These are phyloP conservation scores for Lasioglossum baleicum DNA, from an alignment of 1,140 invertebrate genomes.

Conservation along the genomic window DNA sequence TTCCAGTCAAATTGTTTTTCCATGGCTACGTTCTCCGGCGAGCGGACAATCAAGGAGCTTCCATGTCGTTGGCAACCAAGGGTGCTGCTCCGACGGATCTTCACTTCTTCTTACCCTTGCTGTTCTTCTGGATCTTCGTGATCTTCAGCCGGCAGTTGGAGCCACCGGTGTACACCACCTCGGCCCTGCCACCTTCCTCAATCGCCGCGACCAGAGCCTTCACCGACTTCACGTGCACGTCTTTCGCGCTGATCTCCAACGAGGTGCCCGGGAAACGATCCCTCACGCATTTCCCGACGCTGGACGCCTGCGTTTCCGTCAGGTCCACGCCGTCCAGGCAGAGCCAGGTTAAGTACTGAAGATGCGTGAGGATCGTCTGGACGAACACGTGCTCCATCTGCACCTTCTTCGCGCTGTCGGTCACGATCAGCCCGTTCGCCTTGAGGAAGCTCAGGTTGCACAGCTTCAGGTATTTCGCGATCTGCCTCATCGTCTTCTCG, in stretches of 20 bases:
- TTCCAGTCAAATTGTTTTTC: too few relatives aligned
- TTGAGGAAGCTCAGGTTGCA: constrained; percentile 75
- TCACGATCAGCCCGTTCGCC: constrained; percentile 73
- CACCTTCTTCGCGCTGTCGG: constrained; percentile 71
- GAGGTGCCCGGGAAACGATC: constrained; percentile 74
- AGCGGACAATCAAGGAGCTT: too few relatives aligned
- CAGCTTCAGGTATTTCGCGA: constrained; percentile 74
- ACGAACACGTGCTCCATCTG: constrained; percentile 77
- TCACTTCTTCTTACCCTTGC: constrained; percentile 68
- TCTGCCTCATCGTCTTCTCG: constrained; percentile 75
- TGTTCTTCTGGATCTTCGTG: constrained; percentile 67
- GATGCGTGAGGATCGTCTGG: constrained; percentile 73
- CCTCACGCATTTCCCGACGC: constrained; percentile 76
- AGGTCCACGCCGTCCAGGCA: constrained; percentile 76
- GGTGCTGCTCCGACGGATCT: too few relatives aligned
- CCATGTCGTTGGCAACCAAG: not conserved
- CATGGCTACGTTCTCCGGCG: too few relatives aligned
- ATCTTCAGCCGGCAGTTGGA: constrained; percentile 71
- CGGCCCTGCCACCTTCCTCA: constrained; percentile 76
- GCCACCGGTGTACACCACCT: constrained; percentile 76
- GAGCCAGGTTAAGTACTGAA: constrained; percentile 75
- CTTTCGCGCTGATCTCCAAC: constrained; percentile 77
- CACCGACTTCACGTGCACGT: constrained; percentile 73
- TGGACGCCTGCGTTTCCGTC: constrained; percentile 71
- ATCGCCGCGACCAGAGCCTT: constrained; percentile 75